Conservation (phyloP, 53 echinoderm and acorn worm genomes). For the Holothuria scabra region DNA sequence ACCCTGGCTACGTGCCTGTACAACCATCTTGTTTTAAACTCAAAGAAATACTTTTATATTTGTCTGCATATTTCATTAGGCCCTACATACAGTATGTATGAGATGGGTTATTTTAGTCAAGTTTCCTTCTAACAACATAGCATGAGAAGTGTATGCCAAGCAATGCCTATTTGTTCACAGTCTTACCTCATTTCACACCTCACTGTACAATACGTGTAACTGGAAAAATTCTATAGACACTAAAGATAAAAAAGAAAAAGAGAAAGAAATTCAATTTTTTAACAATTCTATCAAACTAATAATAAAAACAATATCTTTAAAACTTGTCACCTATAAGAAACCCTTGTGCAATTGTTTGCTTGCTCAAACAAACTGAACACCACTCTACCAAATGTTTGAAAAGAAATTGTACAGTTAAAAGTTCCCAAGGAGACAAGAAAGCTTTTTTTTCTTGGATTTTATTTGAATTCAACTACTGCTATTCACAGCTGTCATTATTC, state of each 20-base stretch:
- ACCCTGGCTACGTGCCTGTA: too few relatives aligned
- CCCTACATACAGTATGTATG: too few relatives aligned
- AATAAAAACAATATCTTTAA: neutral
- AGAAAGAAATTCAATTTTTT: conserved; percentile 9
- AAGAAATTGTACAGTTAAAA: neutral
- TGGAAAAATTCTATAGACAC: neutral
- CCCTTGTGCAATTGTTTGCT: neutral
- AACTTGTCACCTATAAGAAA: neutral
- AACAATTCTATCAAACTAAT: neutral
- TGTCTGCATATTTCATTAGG: too few relatives aligned
- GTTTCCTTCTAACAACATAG: too few relatives aligned
- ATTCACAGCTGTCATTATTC: conserved; percentile 47
- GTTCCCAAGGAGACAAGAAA: conserved; percentile 10
- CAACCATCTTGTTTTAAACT: too few relatives aligned
- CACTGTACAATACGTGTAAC: too few relatives aligned
- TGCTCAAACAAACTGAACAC: conserved; percentile 13
- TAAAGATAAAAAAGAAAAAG: neutral
- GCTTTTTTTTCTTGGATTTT: conserved; percentile 1
- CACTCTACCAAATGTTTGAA: neutral
- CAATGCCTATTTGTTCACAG: too few relatives aligned
- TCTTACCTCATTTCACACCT: too few relatives aligned
- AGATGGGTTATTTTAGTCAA: too few relatives aligned
- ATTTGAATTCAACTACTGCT: conserved; percentile 25
- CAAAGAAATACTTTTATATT: too few relatives aligned
- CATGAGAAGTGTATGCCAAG: too few relatives aligned